Conservation (phyloP, 53 echinoderm and acorn worm genomes). For the Crossaster papposus region DNA sequence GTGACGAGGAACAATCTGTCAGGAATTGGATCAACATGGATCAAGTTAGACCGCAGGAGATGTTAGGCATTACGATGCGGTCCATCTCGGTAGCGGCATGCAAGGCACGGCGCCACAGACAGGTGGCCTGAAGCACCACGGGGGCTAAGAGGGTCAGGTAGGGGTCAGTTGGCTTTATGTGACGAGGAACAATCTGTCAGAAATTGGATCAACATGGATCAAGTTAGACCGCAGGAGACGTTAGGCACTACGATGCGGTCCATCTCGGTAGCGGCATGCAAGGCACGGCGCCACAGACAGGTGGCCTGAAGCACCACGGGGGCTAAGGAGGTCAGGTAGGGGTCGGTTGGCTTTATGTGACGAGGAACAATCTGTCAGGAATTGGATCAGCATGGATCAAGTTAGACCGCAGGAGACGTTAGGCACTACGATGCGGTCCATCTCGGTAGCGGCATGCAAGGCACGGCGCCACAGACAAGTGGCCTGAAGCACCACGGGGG, state of each 20-base stretch:
- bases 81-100: no score
- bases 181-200: no score
- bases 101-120: no score
- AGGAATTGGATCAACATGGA: background rate
- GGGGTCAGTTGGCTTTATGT: no score
- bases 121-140: no score
- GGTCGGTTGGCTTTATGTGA: constrained; percentile 68
- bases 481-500: constrained; percentile 67
- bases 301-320: constrained; percentile 71
- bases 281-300: constrained; percentile 86
- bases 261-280: constrained; percentile 77
- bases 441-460: constrained; percentile 72
- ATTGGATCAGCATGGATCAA: background rate
- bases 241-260: constrained; percentile 67
- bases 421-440: constrained; percentile 69
- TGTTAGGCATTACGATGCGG: no score
- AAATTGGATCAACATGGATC: no score
- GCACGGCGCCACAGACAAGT: constrained; percentile 91
- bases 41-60: no score
- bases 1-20: constrained; percentile 13
- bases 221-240: constrained; percentile 78
- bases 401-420: constrained; percentile 70
- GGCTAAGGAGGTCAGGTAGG: constrained; percentile 70
- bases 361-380: constrained; percentile 14
- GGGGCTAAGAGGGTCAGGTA: no score